A percentile compares a stretch with the other conserved stretches of the same genome.
These are phyloP conservation scores for Chrysotoxum bicinctum DNA, from an alignment of 2,888 invertebrate genomes.

Conservation along the genomic window DNA sequence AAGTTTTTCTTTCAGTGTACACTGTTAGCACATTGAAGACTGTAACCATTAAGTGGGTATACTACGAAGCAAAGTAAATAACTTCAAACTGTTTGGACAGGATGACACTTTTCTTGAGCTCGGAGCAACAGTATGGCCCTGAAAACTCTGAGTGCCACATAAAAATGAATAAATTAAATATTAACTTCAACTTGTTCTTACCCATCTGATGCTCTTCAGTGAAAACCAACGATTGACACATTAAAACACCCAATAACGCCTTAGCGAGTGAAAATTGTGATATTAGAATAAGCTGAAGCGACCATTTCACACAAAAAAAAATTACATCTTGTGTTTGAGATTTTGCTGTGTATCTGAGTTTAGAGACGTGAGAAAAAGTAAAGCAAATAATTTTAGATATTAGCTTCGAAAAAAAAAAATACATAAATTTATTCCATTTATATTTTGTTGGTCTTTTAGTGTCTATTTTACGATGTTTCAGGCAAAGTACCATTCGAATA, in stretches of 20 bases:
- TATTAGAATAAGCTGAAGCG: constrained; percentile 1
- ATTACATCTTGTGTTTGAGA: neutral
- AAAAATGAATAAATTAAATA: constrained; percentile 41
- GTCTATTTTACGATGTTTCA: neutral
- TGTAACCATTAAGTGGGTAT: neutral
- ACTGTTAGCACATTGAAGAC: no score
- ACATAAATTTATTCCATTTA: constrained; percentile 24
- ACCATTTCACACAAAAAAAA: neutral
- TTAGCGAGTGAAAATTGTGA: constrained; percentile 8
- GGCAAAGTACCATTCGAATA: neutral
- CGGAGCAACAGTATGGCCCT: neutral
- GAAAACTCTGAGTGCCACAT: neutral
- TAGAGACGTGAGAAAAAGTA: no score
- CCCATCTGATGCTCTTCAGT: neutral
- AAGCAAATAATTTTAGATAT: neutral
- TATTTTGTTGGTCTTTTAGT: neutral
- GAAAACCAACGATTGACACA: constrained; percentile 8
- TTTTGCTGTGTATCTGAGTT: neutral
- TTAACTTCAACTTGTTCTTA: constrained; percentile 9
- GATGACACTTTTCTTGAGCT: neutral
- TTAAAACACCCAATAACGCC: constrained; percentile 20
- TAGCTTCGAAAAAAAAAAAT: neutral
- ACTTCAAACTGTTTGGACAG: constrained; percentile 26
- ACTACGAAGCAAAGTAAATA: neutral
- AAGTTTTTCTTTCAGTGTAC: neutral